A percentile compares a stretch with the other conserved stretches of the same genome.
Conservation (phyloP, 2,888 invertebrate species). For the Spodoptera exigua region DNA sequence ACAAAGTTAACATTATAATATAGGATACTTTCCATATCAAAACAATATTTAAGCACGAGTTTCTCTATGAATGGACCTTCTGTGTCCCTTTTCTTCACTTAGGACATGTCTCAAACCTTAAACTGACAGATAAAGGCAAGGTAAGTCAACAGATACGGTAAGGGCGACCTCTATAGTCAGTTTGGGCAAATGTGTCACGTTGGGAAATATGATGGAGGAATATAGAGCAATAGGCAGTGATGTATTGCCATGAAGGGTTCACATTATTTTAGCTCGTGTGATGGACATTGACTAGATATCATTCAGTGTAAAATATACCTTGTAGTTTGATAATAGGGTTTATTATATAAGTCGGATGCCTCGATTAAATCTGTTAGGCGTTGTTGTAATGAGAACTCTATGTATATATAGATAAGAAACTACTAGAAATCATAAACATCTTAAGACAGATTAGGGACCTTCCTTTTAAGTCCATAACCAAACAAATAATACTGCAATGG, state of each 20-base stretch:
- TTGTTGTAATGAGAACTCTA: no score
- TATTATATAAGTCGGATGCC: background rate
- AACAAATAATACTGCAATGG: background rate
- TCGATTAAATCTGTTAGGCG: no score
- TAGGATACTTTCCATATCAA: no score
- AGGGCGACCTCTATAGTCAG: slow-evolving; percentile 21
- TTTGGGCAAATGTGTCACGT: slow-evolving; percentile 28
- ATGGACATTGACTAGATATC: background rate
- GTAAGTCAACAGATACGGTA: slow-evolving; percentile 51
- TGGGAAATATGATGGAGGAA: slow-evolving; percentile 31
- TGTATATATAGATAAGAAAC: no score
- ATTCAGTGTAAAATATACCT: background rate
- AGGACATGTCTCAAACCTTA: slow-evolving; percentile 14
- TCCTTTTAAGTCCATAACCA: background rate
- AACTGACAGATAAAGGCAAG: slow-evolving; percentile 46
- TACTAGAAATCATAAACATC: no score
- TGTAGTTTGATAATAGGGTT: background rate
- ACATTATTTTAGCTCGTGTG: background rate
- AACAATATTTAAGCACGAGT: no score
- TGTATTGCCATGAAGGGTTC: slow-evolving; percentile 8
- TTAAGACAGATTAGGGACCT: no score
- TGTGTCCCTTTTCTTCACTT: slow-evolving; percentile 4
- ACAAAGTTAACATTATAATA: no score
- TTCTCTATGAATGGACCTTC: slow-evolving; percentile 20
- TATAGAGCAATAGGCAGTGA: slow-evolving; percentile 19